These are phyloP conservation scores for Resseliella maxima DNA, from an alignment of 2,888 invertebrate species.

Conservation along the genomic window DNA sequence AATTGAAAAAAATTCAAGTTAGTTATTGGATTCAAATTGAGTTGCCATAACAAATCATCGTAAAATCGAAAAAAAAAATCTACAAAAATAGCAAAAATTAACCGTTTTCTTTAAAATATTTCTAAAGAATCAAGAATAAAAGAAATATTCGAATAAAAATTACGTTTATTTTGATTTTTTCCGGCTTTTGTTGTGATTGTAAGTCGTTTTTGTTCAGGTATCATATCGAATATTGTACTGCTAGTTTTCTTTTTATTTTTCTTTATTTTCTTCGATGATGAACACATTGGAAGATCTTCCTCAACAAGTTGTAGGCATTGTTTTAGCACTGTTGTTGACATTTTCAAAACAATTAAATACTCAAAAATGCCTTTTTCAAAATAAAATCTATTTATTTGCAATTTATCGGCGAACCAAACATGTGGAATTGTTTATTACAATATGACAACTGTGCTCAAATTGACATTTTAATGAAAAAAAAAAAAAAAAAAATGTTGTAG, in stretches of 20 bases:
- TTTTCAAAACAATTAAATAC: conserved; percentile 62
- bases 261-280: conserved; percentile 61
- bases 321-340: conserved; percentile 72
- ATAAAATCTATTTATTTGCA: background rate
- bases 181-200: background rate
- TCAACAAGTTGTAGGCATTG: conserved; percentile 71
- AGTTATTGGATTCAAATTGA: too few relatives aligned
- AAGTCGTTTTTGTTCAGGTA: conserved; percentile 63
- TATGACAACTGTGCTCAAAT: background rate
- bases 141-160: background rate
- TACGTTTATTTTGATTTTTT: conserved; percentile 30
- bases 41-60: too few relatives aligned
- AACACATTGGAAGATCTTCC: conserved; percentile 62
- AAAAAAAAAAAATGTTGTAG: too few relatives aligned
- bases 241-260: conserved; percentile 63
- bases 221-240: conserved; percentile 64
- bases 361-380: conserved; percentile 28
- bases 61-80: too few relatives aligned
- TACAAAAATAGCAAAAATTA: too few relatives aligned
- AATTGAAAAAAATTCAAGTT: too few relatives aligned
- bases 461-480: background rate
- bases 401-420: background rate
- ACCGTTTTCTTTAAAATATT: too few relatives aligned
- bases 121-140: too few relatives aligned
- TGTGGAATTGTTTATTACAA: conserved; percentile 37